phyloP scores from a whole-genome alignment of 2,113 vertebrate genomes.

The Gambusia holbrooki region DNA sequence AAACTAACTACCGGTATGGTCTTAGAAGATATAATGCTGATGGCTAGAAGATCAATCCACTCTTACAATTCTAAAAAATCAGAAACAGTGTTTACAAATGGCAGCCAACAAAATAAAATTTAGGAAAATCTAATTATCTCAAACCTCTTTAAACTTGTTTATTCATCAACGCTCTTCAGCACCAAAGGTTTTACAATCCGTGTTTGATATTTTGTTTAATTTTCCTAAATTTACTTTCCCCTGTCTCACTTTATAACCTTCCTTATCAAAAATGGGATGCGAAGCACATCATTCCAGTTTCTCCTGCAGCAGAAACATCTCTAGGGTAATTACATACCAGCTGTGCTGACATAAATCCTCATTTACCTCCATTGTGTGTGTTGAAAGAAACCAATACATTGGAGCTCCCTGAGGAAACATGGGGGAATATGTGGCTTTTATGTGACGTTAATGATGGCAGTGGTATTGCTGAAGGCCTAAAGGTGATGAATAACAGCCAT shows the following conservation, averaged over 20 bases:
- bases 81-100: not conserved
- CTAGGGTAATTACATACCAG: slow-evolving; percentile 41
- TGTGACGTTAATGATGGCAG: slow-evolving; percentile 31
- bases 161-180: not conserved
- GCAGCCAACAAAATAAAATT: not conserved
- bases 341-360: slow-evolving; percentile 47
- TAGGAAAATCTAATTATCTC: not conserved
- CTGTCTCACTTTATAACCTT: not conserved
- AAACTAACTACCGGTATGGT: too few species aligned
- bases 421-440: slow-evolving; percentile 19
- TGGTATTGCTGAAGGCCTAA: slow-evolving; percentile 23
- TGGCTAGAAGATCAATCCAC: not conserved
- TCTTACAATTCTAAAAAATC: not conserved
- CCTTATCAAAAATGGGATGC: slow-evolving; percentile 1
- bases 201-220: not conserved
- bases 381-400: not conserved
- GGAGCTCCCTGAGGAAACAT: slow-evolving; percentile 18
- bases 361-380: slow-evolving; percentile 28
- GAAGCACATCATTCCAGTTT: not conserved
- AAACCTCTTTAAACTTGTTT: not conserved
- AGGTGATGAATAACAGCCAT: slow-evolving; percentile 45
- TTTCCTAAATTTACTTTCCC: not conserved
- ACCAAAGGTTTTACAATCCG: not conserved
- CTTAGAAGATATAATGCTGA: not conserved
- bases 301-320: slow-evolving; percentile 8